Conservation (phyloP, 2,888 invertebrate species). For the Steromphala cineraria region DNA sequence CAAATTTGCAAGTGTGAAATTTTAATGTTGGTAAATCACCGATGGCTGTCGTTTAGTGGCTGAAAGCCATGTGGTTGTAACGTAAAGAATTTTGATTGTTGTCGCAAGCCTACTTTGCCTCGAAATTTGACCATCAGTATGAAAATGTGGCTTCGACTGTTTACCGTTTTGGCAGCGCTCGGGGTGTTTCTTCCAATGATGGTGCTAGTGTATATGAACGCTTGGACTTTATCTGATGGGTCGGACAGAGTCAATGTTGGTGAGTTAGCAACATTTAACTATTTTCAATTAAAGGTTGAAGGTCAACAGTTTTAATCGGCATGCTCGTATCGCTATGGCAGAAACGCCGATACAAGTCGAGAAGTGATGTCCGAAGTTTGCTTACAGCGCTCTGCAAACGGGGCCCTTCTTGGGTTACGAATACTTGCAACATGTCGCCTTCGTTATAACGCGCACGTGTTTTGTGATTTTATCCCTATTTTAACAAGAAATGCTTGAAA, state of each 20-base stretch:
- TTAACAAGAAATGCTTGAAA: too few species aligned
- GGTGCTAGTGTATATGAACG: slow-evolving; percentile 5
- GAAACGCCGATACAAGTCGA: not conserved
- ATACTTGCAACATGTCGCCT: not conserved
- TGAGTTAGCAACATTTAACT: not conserved
- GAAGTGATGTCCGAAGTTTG: not conserved
- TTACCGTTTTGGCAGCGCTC: not conserved
- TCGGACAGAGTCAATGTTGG: not conserved
- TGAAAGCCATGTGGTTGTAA: not conserved
- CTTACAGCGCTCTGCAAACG: not conserved
- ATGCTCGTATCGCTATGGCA: not conserved
- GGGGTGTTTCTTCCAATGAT: slow-evolving; percentile 14
- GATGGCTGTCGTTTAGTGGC: not conserved
- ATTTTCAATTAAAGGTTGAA: not conserved
- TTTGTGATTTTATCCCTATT: not conserved
- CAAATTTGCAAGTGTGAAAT: not conserved
- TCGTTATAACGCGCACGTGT: not conserved
- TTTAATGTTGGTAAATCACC: not conserved
- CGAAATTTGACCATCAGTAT: not conserved
- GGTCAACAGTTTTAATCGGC: not conserved
- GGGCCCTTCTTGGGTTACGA: not conserved
- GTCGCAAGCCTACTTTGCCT: not conserved
- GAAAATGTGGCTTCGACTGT: slow-evolving; percentile 6
- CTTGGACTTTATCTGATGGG: not conserved
- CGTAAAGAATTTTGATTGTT: not conserved